Conservation (phyloP, 2,113 vertebrate genomes). For the Sylvilagus bachmani region DNA sequence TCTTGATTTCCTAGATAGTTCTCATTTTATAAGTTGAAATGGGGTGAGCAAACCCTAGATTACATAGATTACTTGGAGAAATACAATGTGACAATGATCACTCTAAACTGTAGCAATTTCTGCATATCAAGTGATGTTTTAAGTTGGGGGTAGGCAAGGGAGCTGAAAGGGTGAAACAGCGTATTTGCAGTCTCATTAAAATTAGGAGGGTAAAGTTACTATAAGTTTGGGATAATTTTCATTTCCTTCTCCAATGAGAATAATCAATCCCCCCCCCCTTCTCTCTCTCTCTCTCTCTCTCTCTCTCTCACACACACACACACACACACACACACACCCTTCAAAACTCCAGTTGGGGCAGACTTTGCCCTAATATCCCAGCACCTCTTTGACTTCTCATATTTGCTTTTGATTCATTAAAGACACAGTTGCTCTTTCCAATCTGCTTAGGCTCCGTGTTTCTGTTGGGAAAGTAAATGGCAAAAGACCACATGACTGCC, state of each 20-base stretch:
- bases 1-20: neutral
- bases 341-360: neutral
- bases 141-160: neutral
- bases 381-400: constrained; percentile 50
- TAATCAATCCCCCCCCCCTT: neutral
- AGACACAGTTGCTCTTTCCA: constrained; percentile 63
- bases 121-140: neutral
- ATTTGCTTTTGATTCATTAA: constrained; percentile 70
- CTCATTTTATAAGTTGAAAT: constrained; percentile 43
- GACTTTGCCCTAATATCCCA: constrained; percentile 32
- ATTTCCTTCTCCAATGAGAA: neutral
- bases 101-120: constrained; percentile 12
- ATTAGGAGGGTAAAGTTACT: constrained; percentile 11
- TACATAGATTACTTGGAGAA: constrained; percentile 40
- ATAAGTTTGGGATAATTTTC: neutral
- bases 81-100: neutral
- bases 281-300: too few species aligned
- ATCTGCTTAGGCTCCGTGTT: constrained; percentile 1
- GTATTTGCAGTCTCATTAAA: neutral
- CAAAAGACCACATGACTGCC: constrained; percentile 42
- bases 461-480: constrained; percentile 74
- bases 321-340: neutral
- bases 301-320: neutral
- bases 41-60: neutral
- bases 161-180: constrained; percentile 6